phyloP scores from a whole-genome alignment of 1,140 invertebrate genomes.

The Drosophila triauraria region DNA sequence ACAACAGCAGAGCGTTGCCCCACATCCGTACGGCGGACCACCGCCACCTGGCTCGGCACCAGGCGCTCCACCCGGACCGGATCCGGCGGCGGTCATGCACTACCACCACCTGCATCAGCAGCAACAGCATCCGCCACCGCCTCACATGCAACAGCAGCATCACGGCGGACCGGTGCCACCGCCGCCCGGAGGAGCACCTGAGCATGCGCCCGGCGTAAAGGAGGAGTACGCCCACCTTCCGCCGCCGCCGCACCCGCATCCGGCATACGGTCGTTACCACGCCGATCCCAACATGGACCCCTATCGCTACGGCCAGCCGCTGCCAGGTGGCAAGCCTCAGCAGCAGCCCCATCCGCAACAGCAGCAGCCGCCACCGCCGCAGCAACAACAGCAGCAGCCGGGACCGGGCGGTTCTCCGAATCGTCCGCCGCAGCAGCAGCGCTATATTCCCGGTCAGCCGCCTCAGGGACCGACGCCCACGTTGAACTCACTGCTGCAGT shows the following conservation, averaged over 20 bases:
- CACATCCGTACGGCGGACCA: constrained; percentile 74
- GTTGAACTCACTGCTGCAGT: constrained; percentile 94
- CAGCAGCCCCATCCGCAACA: constrained; percentile 63
- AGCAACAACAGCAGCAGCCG: constrained; percentile 55
- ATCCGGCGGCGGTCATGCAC: constrained; percentile 75
- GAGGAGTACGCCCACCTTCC: constrained; percentile 81
- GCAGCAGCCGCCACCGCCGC: constrained; percentile 41
- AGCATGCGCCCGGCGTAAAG: constrained; percentile 72
- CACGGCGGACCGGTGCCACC: constrained; percentile 65
- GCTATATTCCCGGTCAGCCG: constrained; percentile 84
- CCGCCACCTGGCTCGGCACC: constrained; percentile 61
- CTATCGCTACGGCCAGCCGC: constrained; percentile 79
- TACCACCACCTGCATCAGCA: constrained; percentile 74
- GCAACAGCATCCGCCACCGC: constrained; percentile 72
- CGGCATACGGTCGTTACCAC: constrained; percentile 79
- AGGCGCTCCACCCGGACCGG: constrained; percentile 55
- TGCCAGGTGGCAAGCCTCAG: constrained; percentile 62
- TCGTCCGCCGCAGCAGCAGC: constrained; percentile 79
- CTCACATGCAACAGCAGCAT: constrained; percentile 64
- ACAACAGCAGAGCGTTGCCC: constrained; percentile 56
- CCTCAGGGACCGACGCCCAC: constrained; percentile 95
- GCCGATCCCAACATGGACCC: constrained; percentile 82
- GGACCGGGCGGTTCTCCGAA: constrained; percentile 75
- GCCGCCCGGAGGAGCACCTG: constrained; percentile 55
- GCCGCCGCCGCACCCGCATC: constrained; percentile 75